A percentile compares a stretch with the other conserved stretches of the same genome.
Evolutionary conservation across 2,113 vertebrate genomes (phyloP).

Genomic region (Natator depressus): DNA sequence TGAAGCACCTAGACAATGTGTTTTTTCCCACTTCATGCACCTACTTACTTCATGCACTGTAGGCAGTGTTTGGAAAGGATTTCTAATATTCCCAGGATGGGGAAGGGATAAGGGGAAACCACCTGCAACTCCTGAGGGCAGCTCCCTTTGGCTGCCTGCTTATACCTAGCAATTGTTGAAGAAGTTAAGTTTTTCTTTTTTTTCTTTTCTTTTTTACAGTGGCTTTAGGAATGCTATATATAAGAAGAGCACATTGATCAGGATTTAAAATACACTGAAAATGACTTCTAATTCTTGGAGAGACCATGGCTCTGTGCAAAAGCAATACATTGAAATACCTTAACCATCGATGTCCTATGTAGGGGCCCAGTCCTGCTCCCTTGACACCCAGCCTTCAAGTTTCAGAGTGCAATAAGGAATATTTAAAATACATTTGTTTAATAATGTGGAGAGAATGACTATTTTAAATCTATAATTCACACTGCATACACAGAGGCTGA

Average conservation of each 20-base stretch:
- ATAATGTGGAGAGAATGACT: neutral
- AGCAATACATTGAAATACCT: neutral
- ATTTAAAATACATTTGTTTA: neutral
- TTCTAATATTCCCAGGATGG: neutral
- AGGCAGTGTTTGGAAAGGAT: neutral
- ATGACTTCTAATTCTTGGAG: neutral
- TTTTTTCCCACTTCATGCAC: neutral
- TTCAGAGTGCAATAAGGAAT: neutral
- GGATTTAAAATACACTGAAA: neutral
- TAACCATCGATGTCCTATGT: neutral
- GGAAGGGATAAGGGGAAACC: neutral
- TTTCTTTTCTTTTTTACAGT: neutral
- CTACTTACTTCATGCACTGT: neutral
- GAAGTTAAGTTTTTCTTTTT: neutral
- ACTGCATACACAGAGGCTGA: neutral
- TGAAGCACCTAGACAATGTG: fast-evolving
- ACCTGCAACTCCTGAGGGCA: neutral
- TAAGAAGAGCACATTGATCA: neutral
- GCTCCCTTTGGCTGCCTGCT: neutral
- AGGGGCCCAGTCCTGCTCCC: neutral
- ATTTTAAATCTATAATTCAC: neutral
- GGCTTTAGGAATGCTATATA: neutral
- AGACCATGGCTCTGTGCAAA: neutral
- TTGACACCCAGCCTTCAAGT: neutral
- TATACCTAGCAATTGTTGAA: neutral